Base-by-base conservation (phyloP, 2,888 invertebrate species). In the Brenthis daphne region DNA sequence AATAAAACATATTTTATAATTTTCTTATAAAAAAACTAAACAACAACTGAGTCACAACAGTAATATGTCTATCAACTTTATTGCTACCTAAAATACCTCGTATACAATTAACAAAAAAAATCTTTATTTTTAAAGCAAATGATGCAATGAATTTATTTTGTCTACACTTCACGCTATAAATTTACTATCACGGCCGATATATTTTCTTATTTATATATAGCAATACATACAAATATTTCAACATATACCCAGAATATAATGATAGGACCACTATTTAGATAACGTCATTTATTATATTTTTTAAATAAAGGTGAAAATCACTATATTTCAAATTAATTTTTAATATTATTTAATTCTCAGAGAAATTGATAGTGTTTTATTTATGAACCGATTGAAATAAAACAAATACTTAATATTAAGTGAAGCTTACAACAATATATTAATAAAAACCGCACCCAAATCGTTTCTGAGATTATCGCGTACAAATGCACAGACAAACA, bases 101-200 rank as follows among this genome's bases (percentile, higher is more conserved):
- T 47, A 50, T 58, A 55, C 64, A 68, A 60, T 68, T 68, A 64
- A 55, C 54, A 66, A 63, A 48, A 69, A 29, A 29, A 66, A 69
- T 66, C 54, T 63, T 66, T 66, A 57, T 63, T 69, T 66, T 64
- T 33, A 47, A 61, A n/a, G 51, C 47, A 54, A 65, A 61, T 64
- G 67, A 67, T 71, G 63, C 69, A 64, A 64, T 57, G 13, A 58
- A 47, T 24, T 63, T 67, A 69, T 67, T 65, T 67, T 55, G 68
- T 71, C 71, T 72, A 67, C 69, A 69, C 54, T 24, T 51, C 48
- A 16, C 51, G 57, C 66, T 16, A 71, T 71, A 69, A 69, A 71
- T 71, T 71, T 57, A 54, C 24, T 29, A 68, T 60, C 64, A 50
- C 64, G 53, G 8, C 16, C 11, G 13, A 37, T 53, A 54, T 53